phyloP scores from a whole-genome alignment of 2,113 vertebrate species.

The Theristicus caerulescens region DNA sequence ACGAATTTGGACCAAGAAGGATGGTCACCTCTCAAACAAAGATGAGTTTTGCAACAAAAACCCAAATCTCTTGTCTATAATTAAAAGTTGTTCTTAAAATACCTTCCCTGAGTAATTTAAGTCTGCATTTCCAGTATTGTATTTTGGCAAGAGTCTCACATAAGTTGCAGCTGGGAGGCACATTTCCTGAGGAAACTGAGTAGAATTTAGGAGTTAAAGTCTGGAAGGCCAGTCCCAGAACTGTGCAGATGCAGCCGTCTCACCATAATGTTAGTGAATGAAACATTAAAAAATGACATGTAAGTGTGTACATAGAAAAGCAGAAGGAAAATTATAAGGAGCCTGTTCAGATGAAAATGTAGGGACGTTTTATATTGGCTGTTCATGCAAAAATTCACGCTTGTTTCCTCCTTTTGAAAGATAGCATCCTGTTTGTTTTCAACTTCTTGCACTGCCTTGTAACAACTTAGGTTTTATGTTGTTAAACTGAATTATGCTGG shows the following conservation, averaged over 20 bases:
- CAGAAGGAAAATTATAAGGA: neutral
- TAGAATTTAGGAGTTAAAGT: neutral
- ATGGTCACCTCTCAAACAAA: neutral
- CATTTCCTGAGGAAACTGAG: neutral
- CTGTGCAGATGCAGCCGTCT: neutral
- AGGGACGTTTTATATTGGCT: neutral
- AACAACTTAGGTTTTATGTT: neutral
- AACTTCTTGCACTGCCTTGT: neutral
- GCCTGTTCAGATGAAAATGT: neutral
- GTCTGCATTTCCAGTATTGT: neutral
- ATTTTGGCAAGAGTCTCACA: neutral
- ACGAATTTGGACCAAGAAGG: neutral
- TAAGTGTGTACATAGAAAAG: neutral
- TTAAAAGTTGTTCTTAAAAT: neutral
- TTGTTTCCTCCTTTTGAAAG: neutral
- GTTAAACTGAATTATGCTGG: neutral
- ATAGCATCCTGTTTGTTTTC: neutral
- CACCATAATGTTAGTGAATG: neutral
- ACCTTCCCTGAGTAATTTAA: neutral
- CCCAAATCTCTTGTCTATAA: neutral
- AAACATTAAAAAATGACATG: neutral
- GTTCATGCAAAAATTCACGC: neutral
- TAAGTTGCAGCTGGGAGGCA: neutral
- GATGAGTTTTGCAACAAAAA: neutral
- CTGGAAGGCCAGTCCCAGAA: neutral